These are phyloP conservation scores for Caenorhabditis afra DNA, from an alignment of 2,888 invertebrate genomes.

Conservation along the genomic window DNA sequence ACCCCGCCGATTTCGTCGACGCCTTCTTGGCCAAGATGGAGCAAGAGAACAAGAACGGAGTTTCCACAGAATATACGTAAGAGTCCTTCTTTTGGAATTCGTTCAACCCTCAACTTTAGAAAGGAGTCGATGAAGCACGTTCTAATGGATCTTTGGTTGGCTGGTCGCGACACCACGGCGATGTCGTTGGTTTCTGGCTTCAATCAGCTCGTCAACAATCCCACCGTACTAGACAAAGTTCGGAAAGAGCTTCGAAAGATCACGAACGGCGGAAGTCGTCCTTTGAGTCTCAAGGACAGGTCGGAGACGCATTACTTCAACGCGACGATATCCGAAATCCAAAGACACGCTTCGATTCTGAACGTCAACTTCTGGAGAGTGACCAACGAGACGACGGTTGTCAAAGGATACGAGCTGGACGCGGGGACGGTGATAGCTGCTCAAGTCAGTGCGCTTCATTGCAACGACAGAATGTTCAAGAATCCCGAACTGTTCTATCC, in stretches of 20 bases:
- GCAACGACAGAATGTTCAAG: constrained; percentile 45
- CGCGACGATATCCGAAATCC: constrained; percentile 49
- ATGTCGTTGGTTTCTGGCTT: constrained; percentile 57
- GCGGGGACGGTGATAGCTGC: constrained; percentile 55
- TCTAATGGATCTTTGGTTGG: constrained; percentile 59
- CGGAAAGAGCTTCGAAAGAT: constrained; percentile 44
- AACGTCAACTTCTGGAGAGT: constrained; percentile 58
- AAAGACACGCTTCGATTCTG: constrained; percentile 58
- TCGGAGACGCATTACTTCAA: constrained; percentile 46
- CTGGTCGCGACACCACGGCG: constrained; percentile 65
- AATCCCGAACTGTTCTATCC: constrained; percentile 52
- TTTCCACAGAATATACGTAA: constrained; percentile 3
- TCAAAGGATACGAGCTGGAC: constrained; percentile 49
- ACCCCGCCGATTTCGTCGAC: constrained; percentile 59
- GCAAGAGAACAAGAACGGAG: constrained; percentile 31
- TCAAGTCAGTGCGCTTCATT: constrained; percentile 55
- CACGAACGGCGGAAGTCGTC: constrained; percentile 36
- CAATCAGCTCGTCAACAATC: constrained; percentile 56
- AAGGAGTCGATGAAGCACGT: constrained; percentile 44
- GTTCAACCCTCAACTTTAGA: too few species aligned
- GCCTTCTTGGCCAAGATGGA: constrained; percentile 58
- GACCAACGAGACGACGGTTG: constrained; percentile 24
- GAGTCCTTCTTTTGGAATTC: too few species aligned
- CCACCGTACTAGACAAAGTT: constrained; percentile 36
- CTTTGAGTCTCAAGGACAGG: constrained; percentile 29